These are phyloP conservation scores for Pseudomyrmex concolor DNA, from an alignment of 1,140 invertebrate species.

Conservation along the genomic window DNA sequence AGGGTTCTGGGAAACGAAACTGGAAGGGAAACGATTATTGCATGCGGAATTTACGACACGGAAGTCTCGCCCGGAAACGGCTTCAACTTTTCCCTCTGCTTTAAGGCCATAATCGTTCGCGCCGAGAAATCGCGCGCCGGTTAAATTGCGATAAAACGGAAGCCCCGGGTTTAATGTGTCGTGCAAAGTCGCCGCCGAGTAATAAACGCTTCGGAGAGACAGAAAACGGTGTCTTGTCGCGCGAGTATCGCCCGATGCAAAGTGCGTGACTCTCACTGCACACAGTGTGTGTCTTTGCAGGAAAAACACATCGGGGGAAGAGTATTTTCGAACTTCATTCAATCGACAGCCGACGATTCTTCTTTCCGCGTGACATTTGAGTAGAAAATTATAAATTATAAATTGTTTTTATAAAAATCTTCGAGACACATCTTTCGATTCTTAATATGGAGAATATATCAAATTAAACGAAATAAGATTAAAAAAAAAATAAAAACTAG, in stretches of 20 bases:
- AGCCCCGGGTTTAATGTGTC: conserved; percentile 44
- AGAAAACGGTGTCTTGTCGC: conserved; percentile 22
- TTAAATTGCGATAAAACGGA: conserved; percentile 62
- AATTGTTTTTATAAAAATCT: no score
- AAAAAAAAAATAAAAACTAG: no score
- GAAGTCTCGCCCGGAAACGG: conserved; percentile 34
- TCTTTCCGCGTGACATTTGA: no score
- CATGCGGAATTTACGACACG: background rate
- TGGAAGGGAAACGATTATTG: conserved; percentile 34
- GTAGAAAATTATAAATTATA: no score
- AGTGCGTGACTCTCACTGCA: conserved; percentile 7
- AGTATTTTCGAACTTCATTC: background rate
- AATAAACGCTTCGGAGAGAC: conserved; percentile 3
- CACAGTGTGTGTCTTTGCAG: no score
- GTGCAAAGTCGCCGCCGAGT: conserved; percentile 36
- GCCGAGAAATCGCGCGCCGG: conserved; percentile 11
- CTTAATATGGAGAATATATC: no score
- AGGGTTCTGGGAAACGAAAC: background rate
- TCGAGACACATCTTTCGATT: no score
- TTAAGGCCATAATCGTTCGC: conserved; percentile 34
- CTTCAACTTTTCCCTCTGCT: conserved; percentile 7
- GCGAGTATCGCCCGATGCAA: background rate
- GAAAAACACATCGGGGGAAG: conserved; percentile 14
- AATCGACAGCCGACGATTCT: no score
- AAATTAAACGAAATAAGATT: no score